Percentiles rank a stretch among this genome's conserved stretches.
Evolutionary conservation across 2,888 invertebrate species (phyloP).

Genomic region (Stenoptilia bipunctidactyla): DNA sequence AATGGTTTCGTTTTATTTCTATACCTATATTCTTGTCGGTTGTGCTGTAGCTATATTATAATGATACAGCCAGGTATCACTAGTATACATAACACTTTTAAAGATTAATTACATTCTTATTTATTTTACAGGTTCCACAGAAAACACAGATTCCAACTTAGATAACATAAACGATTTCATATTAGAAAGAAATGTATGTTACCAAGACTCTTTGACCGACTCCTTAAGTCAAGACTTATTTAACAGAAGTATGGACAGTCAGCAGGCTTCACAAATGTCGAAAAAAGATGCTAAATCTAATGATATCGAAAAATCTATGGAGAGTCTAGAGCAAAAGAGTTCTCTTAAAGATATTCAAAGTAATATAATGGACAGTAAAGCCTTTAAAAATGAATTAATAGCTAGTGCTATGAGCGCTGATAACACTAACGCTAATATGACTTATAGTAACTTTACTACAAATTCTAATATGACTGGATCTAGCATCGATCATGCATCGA

Average conservation of each 20-base stretch:
- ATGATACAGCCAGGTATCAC: too few relatives aligned
- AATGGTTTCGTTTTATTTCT: too few relatives aligned
- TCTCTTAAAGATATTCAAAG: slow-evolving; percentile 47
- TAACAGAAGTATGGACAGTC: slow-evolving; percentile 49
- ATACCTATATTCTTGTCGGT: too few relatives aligned
- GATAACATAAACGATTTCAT: slow-evolving; percentile 61
- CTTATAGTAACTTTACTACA: slow-evolving; percentile 52
- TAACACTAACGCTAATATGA: slow-evolving; percentile 56
- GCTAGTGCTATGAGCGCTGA: slow-evolving; percentile 47
- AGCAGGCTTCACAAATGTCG: slow-evolving; percentile 26
- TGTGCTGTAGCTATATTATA: too few relatives aligned
- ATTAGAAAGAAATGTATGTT: slow-evolving; percentile 59
- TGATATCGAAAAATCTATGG: slow-evolving; percentile 15
- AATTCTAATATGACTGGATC: slow-evolving; percentile 58
- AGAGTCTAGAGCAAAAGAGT: slow-evolving; percentile 50
- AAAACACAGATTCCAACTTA: slow-evolving; percentile 48
- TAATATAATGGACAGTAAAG: slow-evolving; percentile 47
- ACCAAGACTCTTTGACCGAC: slow-evolving; percentile 60
- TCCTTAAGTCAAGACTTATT: slow-evolving; percentile 54
- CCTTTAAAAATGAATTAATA: slow-evolving; percentile 35
- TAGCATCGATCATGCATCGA: slow-evolving; percentile 42
- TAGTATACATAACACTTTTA: too few relatives aligned
- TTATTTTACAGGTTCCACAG: slow-evolving; percentile 42
- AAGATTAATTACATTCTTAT: too few relatives aligned
- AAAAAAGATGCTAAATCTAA: slow-evolving; percentile 29